Evolutionary conservation across 2,888 invertebrate genomes (phyloP), one percentile per base, ranked within the genome.

Genomic region (Pyrgus malvae): DNA sequence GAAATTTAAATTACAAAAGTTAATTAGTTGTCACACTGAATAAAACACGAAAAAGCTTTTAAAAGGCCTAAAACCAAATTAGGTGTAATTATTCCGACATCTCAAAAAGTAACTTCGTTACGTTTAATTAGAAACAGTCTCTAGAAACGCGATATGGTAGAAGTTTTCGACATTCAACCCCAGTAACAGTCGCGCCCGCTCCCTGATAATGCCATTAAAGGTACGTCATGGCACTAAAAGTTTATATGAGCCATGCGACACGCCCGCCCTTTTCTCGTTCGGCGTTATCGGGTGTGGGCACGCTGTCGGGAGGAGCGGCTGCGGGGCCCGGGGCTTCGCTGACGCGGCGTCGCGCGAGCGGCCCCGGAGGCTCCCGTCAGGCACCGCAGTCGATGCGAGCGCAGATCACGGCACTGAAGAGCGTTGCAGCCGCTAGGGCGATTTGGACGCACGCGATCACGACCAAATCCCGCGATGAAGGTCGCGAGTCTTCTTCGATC

Each of bases 241-340:
- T 72, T 88, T 90, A 92, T 70, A 91, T 91, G 57, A 92, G 84
- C 92, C 92, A 93, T 19, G 92, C 92, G 5, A 92, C 92, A 23
- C 91, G 79, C 7, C 91, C 89, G 21, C 89, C 85, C 60, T 91
- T 85, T 49, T 91, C 92, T 45, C 76, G 69, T 62, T 86, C 84
- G 2, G 66, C 65, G 46, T 73, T 71, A 12, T 79, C 78, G 59
- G 83, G 74, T 40, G 81, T 69, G 19, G 76, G 63, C 56, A 74
- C 73, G 58, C 61, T 71, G 46, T 75, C 76, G 11, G 74, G 70
- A 40, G 76, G 42, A 64, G 79, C 75, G 62, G 77, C n/a, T 57
- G 78, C 76, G 69, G 72, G 61, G 12, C 68, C 73, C 63, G 83
- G 76, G 69, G 80, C 76, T 64, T 86, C 78, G 61, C 86, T 78